Evolutionary conservation across 2,888 invertebrate species (phyloP).

Genomic region (Alitta virens): DNA sequence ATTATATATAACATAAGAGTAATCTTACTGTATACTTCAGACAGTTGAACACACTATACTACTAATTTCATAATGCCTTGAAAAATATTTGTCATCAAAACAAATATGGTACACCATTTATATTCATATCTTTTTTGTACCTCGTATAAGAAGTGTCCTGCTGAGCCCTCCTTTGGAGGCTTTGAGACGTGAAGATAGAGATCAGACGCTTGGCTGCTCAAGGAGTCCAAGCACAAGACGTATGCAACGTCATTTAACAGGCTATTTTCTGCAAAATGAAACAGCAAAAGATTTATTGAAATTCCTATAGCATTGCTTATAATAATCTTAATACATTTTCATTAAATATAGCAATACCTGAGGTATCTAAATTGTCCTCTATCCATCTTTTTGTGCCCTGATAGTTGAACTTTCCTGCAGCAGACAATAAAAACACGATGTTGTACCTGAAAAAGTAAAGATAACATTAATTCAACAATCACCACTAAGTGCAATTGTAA

Average conservation of each 20-base stretch:
- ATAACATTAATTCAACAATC: not conserved
- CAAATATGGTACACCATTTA: no score
- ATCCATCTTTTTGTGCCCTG: conserved; percentile 95
- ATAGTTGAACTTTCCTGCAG: conserved; percentile 90
- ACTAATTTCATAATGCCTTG: no score
- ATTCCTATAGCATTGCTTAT: no score
- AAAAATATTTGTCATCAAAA: no score
- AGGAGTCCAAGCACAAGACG: conserved; percentile 80
- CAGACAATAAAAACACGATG: conserved; percentile 83
- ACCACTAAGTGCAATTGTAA: not conserved
- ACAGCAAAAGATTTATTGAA: no score
- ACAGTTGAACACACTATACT: no score
- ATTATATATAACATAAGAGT: no score
- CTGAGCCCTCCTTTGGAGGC: conserved; percentile 82
- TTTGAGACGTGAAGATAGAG: conserved; percentile 93
- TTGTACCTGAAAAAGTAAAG: conserved; percentile 59
- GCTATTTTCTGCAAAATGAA: conserved; percentile 42
- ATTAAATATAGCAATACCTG: conserved; percentile 63
- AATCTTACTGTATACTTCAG: not conserved
- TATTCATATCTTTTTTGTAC: conserved; percentile 40
- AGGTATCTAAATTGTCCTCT: conserved; percentile 85
- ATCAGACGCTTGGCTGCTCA: conserved; percentile 68
- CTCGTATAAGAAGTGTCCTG: conserved; percentile 63
- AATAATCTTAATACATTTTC: no score
- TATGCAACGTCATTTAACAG: conserved; percentile 78